These are phyloP conservation scores for Neopipo cinnamomea DNA, from an alignment of 2,113 vertebrate species.

Conservation along the genomic window DNA sequence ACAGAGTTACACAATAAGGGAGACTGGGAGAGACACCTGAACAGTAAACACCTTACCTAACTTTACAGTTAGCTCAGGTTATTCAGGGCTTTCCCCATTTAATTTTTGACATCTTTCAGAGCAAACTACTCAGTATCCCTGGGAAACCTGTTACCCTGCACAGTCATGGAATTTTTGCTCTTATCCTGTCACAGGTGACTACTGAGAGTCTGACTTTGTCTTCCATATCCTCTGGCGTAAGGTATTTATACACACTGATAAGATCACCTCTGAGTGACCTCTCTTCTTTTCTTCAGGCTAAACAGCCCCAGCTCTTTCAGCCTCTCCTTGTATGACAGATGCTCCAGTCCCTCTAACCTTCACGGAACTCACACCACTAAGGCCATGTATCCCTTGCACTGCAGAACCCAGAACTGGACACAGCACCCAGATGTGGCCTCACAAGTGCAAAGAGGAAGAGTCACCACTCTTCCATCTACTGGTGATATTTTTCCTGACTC, in stretches of 20 bases:
- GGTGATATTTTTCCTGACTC: neutral
- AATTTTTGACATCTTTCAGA: neutral
- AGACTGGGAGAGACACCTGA: neutral
- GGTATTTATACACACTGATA: neutral
- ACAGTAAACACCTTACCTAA: neutral
- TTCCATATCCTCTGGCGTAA: neutral
- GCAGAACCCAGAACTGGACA: neutral
- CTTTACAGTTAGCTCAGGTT: neutral
- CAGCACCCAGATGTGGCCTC: neutral
- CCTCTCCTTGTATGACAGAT: neutral
- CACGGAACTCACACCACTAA: neutral
- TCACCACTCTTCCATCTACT: rapidly evolving
- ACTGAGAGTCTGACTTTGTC: neutral
- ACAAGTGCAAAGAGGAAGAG: neutral
- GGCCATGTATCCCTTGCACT: neutral
- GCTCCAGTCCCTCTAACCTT: neutral
- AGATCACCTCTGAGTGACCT: no score
- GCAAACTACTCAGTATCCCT: neutral
- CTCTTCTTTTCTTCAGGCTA: neutral
- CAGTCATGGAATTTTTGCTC: neutral
- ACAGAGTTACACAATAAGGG: neutral
- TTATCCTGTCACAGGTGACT: neutral
- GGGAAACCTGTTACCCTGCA: neutral
- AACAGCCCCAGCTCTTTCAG: neutral
- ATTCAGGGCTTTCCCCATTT: neutral